Evolutionary conservation across 2,888 invertebrate species (phyloP).

Genomic region (Cheilosia impressa): DNA sequence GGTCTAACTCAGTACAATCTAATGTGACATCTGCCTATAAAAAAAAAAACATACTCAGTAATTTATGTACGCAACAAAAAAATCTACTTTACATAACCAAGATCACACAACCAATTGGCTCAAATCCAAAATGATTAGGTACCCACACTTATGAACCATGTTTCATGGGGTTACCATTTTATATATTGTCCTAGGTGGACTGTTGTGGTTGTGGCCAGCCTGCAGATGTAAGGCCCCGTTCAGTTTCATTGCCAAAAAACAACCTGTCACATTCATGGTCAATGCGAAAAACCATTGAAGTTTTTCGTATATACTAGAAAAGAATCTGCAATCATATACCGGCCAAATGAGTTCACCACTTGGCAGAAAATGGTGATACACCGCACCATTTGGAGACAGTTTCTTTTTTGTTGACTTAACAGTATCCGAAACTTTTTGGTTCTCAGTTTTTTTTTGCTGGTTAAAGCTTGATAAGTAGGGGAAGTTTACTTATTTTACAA

Average conservation of each 20-base stretch:
- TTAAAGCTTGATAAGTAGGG: conserved; percentile 1
- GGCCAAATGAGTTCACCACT: conserved; percentile 10
- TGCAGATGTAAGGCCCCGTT: conserved; percentile 14
- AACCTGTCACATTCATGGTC: conserved; percentile 48
- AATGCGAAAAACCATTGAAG: conserved; percentile 38
- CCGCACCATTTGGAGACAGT: not conserved
- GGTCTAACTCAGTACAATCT: no score
- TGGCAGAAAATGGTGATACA: conserved; percentile 13
- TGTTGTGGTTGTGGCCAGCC: conserved; percentile 27
- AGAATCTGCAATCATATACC: conserved; percentile 41
- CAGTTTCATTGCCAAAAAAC: conserved; percentile 34
- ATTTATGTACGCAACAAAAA: not conserved
- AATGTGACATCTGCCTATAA: not conserved
- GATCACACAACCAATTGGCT: conserved; percentile 28
- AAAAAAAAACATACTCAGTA: not conserved
- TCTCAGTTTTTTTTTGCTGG: conserved; percentile 6
- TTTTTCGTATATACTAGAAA: conserved; percentile 12
- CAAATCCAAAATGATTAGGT: conserved; percentile 23
- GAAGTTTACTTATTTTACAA: not conserved
- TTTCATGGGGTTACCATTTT: conserved; percentile 14
- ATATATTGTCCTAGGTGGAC: conserved; percentile 9
- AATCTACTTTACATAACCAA: not conserved
- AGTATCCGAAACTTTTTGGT: not conserved
- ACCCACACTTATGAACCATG: conserved; percentile 26
- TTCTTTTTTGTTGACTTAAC: not conserved